These are phyloP conservation scores for Clanis bilineata DNA, from an alignment of 2,888 invertebrate species.

Conservation along the genomic window DNA sequence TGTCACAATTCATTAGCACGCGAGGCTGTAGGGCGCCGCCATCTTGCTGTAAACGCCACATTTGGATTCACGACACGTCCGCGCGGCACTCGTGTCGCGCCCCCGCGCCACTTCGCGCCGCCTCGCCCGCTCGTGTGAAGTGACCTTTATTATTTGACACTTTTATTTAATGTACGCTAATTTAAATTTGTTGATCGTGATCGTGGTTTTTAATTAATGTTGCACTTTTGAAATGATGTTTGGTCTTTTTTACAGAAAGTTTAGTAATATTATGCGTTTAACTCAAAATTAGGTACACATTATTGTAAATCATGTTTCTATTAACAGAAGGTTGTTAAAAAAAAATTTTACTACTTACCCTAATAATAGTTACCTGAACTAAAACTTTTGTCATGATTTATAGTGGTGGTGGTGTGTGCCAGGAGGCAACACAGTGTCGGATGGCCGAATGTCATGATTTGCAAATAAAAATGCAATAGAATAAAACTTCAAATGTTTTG, in stretches of 20 bases:
- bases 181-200: conserved; percentile 8
- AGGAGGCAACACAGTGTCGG: too few species aligned
- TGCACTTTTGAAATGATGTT: background rate
- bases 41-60: conserved; percentile 54
- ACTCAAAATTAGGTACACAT: too few species aligned
- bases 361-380: too few species aligned
- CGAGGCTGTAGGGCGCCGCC: conserved; percentile 37
- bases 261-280: too few species aligned
- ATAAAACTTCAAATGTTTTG: too few species aligned
- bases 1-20: conserved; percentile 54
- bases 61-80: conserved; percentile 66
- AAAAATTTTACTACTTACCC: too few species aligned
- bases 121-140: conserved; percentile 17
- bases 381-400: too few species aligned
- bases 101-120: conserved; percentile 24
- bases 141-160: conserved; percentile 15
- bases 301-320: too few species aligned
- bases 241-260: background rate
- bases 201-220: background rate
- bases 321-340: too few species aligned
- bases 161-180: conserved; percentile 14
- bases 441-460: too few species aligned
- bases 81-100: conserved; percentile 32
- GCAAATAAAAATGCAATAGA: too few species aligned
- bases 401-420: too few species aligned